Base-by-base conservation (phyloP, 2,113 vertebrate species). In the Urocitellus parryii region DNA sequence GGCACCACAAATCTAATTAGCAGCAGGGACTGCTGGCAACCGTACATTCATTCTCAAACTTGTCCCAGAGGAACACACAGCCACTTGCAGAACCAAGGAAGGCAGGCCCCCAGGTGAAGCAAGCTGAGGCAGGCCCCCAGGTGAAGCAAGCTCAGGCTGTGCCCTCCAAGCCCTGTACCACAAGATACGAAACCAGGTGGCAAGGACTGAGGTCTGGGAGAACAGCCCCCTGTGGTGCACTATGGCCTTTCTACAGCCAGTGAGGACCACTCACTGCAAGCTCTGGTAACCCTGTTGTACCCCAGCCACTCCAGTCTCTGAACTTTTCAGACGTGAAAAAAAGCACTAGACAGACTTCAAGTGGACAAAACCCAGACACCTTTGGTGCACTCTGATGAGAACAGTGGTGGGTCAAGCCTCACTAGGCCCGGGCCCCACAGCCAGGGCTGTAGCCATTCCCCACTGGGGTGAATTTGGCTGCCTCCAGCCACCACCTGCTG, bases 341-440 rank as follows among this genome's bases (percentile, higher is more conserved):
- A 63, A n/a, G 65, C 94, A 12, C 76, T 81, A 91, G 97, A 98
- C 98, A 98, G 98, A 98, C 97, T 98, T 98, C 98, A 97, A 98
- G 97, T 96, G 97, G 98, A 99, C 97, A 97, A 97, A 98, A 98
- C 96, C 97, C 98, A 99, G 98, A 98, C 95, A 97, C 98, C 96
- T 96, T 92, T 93, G 98, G 96, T 96, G 95, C 97, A 94, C 92
- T 93, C 98, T 98, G 98, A 97, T 97, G 97, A 98, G 98, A 98
- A 98, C 98, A 98, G 98, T 98, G 98, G 98, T 98, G 98, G 95
- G 98, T 96, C 98, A 97, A 91, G 97, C 97, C 97, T 98, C 98
- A 83, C 98, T 93, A 92, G 45, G 14, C 74, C 70, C 51, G 17
- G 0, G 18, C 86, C 9, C 92, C 11, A 1, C 1, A 0, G 83